Conservation (phyloP, 53 echinoderm and acorn worm species). For the Arbacia lixula region DNA sequence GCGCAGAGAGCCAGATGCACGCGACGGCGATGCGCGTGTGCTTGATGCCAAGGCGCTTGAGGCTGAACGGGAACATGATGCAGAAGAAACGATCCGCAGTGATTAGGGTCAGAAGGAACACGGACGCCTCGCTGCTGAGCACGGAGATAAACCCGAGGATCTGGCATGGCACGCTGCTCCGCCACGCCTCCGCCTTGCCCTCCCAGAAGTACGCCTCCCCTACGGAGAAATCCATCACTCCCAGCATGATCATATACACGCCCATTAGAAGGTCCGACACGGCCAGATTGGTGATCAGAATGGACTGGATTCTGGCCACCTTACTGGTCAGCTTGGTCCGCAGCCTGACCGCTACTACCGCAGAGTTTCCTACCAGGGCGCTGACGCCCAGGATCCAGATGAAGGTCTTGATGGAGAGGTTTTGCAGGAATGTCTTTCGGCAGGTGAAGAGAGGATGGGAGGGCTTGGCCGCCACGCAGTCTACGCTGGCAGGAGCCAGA, state of each 20-base stretch:
- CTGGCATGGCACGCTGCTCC: constrained; percentile 25
- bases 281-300: constrained; percentile 57
- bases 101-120: constrained; percentile 42
- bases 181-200: constrained; percentile 24
- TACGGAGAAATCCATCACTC: constrained; percentile 22
- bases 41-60: background rate
- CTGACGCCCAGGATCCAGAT: constrained; percentile 59
- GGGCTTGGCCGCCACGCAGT: background rate
- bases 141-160: constrained; percentile 42
- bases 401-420: constrained; percentile 13
- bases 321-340: background rate
- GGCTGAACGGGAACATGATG: constrained; percentile 49
- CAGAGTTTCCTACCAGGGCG: constrained; percentile 45
- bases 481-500: background rate
- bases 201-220: constrained; percentile 38
- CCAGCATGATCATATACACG: constrained; percentile 44
- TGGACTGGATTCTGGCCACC: constrained; percentile 26
- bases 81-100: constrained; percentile 27
- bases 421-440: constrained; percentile 8
- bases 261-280: constrained; percentile 62
- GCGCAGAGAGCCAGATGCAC: background rate
- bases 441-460: constrained; percentile 20
- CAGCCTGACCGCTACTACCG: constrained; percentile 21
- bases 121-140: constrained; percentile 56
- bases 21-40: background rate